Evolutionary conservation across 2,113 vertebrate species (phyloP).

Genomic region (Neopipo cinnamomea): DNA sequence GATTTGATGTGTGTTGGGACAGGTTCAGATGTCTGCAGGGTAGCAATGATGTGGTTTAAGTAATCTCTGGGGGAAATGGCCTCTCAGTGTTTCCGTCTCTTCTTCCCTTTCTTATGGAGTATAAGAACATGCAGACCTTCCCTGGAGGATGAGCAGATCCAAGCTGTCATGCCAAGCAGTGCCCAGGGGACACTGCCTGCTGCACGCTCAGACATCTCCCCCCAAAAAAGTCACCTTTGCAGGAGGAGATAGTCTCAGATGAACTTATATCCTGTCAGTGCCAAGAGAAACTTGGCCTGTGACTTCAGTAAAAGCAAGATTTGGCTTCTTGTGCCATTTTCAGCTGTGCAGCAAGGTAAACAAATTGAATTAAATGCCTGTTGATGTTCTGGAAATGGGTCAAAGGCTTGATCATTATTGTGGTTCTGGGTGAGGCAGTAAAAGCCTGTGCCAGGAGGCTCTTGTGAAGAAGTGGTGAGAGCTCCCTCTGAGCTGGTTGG

Average conservation of each 20-base stretch:
- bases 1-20: neutral
- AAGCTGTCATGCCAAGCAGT: neutral
- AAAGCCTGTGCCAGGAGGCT: neutral
- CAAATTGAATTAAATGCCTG: neutral
- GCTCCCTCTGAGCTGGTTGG: neutral
- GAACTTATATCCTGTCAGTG: neutral
- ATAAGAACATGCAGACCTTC: neutral
- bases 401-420: neutral
- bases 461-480: neutral
- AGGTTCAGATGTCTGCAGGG: neutral
- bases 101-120: neutral
- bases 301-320: neutral
- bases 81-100: neutral
- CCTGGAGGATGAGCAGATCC: neutral
- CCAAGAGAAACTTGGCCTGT: neutral
- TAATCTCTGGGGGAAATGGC: neutral
- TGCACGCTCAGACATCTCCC: neutral
- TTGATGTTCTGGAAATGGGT: neutral
- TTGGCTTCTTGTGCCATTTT: neutral
- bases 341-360: neutral
- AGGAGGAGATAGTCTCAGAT: neutral
- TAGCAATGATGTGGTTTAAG: neutral
- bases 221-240: neutral
- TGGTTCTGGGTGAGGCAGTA: neutral
- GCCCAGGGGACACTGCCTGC: neutral